These are phyloP conservation scores for Cheilosia soror DNA, from an alignment of 2,888 invertebrate species.

Conservation along the genomic window DNA sequence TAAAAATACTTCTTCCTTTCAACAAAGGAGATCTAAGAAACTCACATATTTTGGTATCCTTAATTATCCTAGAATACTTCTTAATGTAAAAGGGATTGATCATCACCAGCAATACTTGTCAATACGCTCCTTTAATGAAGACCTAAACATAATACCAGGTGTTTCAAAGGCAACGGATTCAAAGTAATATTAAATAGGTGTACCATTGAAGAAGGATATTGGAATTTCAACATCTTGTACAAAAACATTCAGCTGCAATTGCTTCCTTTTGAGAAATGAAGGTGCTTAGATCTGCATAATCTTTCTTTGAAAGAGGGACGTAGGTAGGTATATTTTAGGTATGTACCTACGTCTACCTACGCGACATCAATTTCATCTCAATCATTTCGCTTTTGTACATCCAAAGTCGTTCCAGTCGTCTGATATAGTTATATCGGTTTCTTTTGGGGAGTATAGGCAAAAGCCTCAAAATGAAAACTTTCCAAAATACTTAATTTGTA, in stretches of 20 bases:
- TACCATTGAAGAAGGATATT: conserved; percentile 15
- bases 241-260: not conserved
- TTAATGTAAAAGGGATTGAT: too few relatives aligned
- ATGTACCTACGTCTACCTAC: not conserved
- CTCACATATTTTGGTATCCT: too few relatives aligned
- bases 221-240: not conserved
- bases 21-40: too few relatives aligned
- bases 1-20: too few relatives aligned
- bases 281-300: conserved; percentile 32
- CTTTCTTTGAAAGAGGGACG: conserved; percentile 5
- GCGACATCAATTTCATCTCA: conserved; percentile 19
- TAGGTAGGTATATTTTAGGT: too few relatives aligned
- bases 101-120: too few relatives aligned
- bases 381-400: not conserved
- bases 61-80: too few relatives aligned
- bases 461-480: conserved; percentile 35
- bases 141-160: too few relatives aligned
- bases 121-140: too few relatives aligned
- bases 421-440: not conserved
- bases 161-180: too few relatives aligned
- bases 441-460: not conserved
- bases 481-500: conserved; percentile 60
- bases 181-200: not conserved
- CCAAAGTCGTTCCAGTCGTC: not conserved
- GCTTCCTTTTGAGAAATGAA: conserved; percentile 26